Conservation (phyloP, 2,113 vertebrate genomes). For the Patagioenas fasciata region DNA sequence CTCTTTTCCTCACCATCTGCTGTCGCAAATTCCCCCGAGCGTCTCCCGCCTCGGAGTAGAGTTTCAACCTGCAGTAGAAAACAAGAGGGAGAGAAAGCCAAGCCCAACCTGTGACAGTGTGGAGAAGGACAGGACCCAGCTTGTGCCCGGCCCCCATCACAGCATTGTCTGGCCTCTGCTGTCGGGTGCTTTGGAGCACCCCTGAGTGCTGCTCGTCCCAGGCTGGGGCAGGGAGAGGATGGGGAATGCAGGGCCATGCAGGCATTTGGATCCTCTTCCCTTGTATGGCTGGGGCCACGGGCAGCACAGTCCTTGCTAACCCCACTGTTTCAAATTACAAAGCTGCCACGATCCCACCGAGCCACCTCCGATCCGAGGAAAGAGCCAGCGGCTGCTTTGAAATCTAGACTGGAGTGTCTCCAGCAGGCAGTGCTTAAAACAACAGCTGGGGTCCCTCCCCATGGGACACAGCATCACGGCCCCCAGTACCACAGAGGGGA, state of each 20-base stretch:
- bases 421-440: conserved; percentile 24
- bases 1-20: conserved; percentile 70
- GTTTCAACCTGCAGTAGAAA: conserved; percentile 30
- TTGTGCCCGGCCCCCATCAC: not conserved
- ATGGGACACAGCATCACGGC: not conserved
- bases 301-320: not conserved
- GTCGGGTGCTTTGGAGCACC: accelerated
- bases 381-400: conserved; percentile 49
- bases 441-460: conserved; percentile 35
- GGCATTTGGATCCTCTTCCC: not conserved
- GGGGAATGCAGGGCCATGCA: not conserved
- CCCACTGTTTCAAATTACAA: conserved; percentile 67
- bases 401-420: conserved; percentile 49
- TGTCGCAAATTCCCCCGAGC: conserved; percentile 26
- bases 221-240: not conserved
- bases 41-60: not conserved
- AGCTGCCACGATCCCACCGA: conserved; percentile 10
- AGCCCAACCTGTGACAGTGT: not conserved
- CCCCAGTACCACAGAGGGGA: not conserved
- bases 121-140: not conserved
- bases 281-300: not conserved
- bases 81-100: conserved; percentile 50
- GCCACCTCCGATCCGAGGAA: conserved; percentile 31
- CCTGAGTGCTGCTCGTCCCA: not conserved
- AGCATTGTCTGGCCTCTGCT: not conserved